These are phyloP conservation scores for Gadopsis marmoratus DNA, from an alignment of 2,797 vertebrate species.

Conservation along the genomic window DNA sequence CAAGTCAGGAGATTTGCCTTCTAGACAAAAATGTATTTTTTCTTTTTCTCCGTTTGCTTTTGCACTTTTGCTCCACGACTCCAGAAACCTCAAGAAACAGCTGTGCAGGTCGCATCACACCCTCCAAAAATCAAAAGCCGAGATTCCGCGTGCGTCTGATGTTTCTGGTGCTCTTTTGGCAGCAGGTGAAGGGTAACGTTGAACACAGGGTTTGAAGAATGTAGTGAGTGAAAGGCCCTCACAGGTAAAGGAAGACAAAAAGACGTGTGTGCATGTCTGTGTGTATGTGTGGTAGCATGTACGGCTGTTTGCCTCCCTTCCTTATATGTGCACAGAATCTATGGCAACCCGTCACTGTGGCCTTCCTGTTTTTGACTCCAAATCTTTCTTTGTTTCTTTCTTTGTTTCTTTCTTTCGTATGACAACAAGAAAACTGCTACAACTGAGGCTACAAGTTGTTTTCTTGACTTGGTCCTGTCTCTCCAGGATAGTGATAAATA, in stretches of 20 bases:
- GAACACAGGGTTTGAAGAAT: conserved; percentile 56
- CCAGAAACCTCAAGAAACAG: conserved; percentile 19
- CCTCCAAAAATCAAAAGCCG: conserved; percentile 7
- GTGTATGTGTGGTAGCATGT: conserved; percentile 58
- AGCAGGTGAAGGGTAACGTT: conserved; percentile 25
- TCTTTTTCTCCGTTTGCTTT: conserved; percentile 17
- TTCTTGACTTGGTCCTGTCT: conserved; percentile 85
- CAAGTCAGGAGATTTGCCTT: conserved; percentile 9
- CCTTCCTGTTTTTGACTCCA: conserved; percentile 82
- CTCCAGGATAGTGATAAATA: conserved; percentile 85
- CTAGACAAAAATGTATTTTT: conserved; percentile 18
- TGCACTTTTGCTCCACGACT: conserved; percentile 42
- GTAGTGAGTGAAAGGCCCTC: conserved; percentile 57
- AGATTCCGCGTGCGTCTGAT: conserved; percentile 17
- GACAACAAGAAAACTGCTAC: conserved; percentile 79
- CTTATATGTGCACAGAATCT: conserved; percentile 78
- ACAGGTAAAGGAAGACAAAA: conserved; percentile 27
- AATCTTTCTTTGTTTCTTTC: conserved; percentile 60
- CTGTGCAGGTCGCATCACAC: conserved; percentile 22
- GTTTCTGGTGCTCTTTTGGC: conserved; percentile 44
- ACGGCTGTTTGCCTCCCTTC: conserved; percentile 68
- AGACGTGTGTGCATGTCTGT: conserved; percentile 39
- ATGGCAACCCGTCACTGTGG: conserved; percentile 84
- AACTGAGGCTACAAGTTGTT: conserved; percentile 78
- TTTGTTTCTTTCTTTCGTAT: conserved; percentile 69